Percentiles rank a stretch among this genome's conserved stretches.
phyloP scores from a whole-genome alignment of 2,113 vertebrate genomes.

The Carlito syrichta region DNA sequence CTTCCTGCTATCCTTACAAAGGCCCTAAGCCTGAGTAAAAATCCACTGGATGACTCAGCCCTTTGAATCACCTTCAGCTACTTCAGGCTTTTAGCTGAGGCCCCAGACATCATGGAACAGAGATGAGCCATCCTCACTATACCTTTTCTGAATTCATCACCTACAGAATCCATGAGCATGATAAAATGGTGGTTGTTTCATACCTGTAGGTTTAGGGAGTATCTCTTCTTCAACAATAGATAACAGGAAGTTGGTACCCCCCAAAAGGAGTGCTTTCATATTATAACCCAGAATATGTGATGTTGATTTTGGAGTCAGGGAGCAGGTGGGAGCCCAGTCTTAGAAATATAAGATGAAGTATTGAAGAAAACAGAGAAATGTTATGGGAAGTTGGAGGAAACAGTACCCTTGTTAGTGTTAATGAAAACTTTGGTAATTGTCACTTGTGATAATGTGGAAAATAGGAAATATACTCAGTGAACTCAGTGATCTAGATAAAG shows the following conservation, averaged over 20 bases:
- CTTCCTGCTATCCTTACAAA: background rate
- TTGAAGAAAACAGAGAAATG: background rate
- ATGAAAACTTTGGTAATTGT: background rate
- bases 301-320: background rate
- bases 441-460: background rate
- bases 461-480: background rate
- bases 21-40: background rate
- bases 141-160: background rate
- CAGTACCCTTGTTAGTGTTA: background rate
- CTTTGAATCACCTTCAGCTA: background rate
- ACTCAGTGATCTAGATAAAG: background rate
- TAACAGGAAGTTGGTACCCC: background rate
- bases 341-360: background rate
- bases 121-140: background rate
- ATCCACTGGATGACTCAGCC: background rate
- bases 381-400: background rate
- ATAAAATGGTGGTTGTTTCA: background rate
- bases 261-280: background rate
- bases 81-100: background rate
- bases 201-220: background rate
- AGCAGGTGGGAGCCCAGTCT: background rate
- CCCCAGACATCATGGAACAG: background rate
- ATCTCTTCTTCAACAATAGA: background rate
- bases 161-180: background rate
- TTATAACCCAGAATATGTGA: background rate